phyloP scores from a whole-genome alignment of 2,888 invertebrate genomes.

The Tenthredo scrophulariae region DNA sequence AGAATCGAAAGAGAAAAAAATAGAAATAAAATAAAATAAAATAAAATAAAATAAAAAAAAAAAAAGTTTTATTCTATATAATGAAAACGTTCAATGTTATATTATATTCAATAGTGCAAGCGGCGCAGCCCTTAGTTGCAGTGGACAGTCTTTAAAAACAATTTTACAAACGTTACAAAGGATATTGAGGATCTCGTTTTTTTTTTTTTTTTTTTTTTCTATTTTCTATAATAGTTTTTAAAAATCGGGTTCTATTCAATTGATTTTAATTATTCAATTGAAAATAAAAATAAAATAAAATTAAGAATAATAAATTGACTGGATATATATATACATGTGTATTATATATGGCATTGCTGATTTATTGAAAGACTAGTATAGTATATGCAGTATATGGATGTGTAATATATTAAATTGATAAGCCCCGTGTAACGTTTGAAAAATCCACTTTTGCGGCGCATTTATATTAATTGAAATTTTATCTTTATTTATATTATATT shows the following conservation, averaged over 20 bases:
- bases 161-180: background rate
- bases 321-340: background rate
- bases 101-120: constrained; percentile 29
- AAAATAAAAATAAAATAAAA: background rate
- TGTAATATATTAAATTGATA: background rate
- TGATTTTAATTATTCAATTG: background rate
- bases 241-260: background rate
- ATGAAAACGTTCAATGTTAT: background rate
- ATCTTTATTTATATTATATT: background rate
- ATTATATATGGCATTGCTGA: background rate
- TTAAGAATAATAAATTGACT: too few species aligned
- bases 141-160: constrained; percentile 33
- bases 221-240: background rate
- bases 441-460: constrained; percentile 15
- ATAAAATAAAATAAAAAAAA: background rate
- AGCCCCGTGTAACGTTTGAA: background rate
- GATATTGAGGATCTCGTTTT: background rate
- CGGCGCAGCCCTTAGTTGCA: constrained; percentile 15
- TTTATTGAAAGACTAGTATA: background rate
- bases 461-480: background rate
- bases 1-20: too few species aligned
- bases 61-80: background rate
- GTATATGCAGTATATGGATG: background rate
- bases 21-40: background rate
- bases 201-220: background rate